These are phyloP conservation scores for Heliconius nattereri DNA, from an alignment of 1,140 invertebrate species.

Conservation along the genomic window DNA sequence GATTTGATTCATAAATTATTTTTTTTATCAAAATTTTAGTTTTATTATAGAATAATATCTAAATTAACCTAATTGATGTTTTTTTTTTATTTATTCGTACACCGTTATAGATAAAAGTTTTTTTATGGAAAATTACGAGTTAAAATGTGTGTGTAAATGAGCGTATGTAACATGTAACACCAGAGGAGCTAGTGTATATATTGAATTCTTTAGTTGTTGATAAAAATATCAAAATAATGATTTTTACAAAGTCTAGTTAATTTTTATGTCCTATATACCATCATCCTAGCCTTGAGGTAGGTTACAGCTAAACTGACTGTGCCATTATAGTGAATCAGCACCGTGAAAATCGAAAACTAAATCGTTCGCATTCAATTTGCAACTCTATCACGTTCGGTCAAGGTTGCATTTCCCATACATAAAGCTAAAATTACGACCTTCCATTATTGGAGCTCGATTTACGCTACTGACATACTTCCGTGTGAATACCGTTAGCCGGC, in stretches of 20 bases:
- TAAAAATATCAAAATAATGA: background rate
- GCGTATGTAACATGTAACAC: too few species aligned
- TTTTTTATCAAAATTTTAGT: background rate
- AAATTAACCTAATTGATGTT: background rate
- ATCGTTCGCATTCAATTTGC: slow-evolving; percentile 43
- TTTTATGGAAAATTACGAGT: too few species aligned
- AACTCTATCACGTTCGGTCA: slow-evolving; percentile 58
- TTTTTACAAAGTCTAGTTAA: background rate
- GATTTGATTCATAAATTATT: slow-evolving; percentile 10
- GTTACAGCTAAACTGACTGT: slow-evolving; percentile 68
- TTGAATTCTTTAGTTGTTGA: background rate
- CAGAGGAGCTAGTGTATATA: background rate
- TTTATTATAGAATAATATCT: background rate
- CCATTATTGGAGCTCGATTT: slow-evolving; percentile 47
- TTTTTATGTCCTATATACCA: slow-evolving; percentile 13
- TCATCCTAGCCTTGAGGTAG: slow-evolving; percentile 73
- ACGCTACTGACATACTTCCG: slow-evolving; percentile 80
- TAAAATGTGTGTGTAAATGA: too few species aligned
- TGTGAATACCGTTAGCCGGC: slow-evolving; percentile 74
- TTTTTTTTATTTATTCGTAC: background rate
- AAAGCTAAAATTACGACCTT: slow-evolving; percentile 55
- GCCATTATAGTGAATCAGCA: slow-evolving; percentile 74
- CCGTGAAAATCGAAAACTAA: slow-evolving; percentile 79
- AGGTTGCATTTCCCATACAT: slow-evolving; percentile 59
- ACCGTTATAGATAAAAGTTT: background rate